Conservation (phyloP, 2,888 invertebrate genomes). For the Spodoptera littoralis region DNA sequence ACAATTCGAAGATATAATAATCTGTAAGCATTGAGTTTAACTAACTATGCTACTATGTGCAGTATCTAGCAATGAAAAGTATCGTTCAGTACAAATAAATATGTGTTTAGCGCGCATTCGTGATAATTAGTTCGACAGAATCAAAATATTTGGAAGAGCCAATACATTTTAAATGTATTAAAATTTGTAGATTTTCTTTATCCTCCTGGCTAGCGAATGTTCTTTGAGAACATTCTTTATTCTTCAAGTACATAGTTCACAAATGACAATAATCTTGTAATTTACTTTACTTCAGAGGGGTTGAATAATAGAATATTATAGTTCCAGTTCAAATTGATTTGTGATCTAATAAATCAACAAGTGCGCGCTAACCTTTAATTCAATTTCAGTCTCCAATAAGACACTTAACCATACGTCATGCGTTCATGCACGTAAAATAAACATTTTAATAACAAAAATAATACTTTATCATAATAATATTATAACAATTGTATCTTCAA, state of each 20-base stretch:
- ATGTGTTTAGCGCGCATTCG: conserved; percentile 32
- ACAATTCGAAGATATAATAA: conserved; percentile 32
- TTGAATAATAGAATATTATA: not conserved
- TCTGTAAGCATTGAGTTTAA: conserved; percentile 48
- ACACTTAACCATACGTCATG: conserved; percentile 55
- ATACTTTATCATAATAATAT: conserved; percentile 52
- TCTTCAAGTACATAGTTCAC: too few relatives aligned
- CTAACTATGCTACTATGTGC: conserved; percentile 52
- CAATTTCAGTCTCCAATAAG: conserved; percentile 63
- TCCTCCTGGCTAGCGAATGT: too few relatives aligned
- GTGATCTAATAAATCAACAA: conserved; percentile 33
- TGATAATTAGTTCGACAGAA: not conserved
- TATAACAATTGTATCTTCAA: conserved; percentile 51
- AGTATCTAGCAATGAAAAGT: conserved; percentile 42
- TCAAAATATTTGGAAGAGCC: too few relatives aligned
- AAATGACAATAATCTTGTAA: too few relatives aligned
- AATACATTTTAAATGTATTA: too few relatives aligned
- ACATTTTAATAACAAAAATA: conserved; percentile 53
- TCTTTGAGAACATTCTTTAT: too few relatives aligned
- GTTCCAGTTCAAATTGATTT: not conserved
- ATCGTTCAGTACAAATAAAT: conserved; percentile 50
- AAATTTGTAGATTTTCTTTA: too few relatives aligned
- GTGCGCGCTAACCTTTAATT: conserved; percentile 44
- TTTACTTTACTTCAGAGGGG: too few relatives aligned
- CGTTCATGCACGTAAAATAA: conserved; percentile 56